A percentile compares a stretch with the other conserved stretches of the same genome.
These are phyloP conservation scores for Erethizon dorsatum DNA, from an alignment of 2,797 vertebrate genomes.

Conservation along the genomic window DNA sequence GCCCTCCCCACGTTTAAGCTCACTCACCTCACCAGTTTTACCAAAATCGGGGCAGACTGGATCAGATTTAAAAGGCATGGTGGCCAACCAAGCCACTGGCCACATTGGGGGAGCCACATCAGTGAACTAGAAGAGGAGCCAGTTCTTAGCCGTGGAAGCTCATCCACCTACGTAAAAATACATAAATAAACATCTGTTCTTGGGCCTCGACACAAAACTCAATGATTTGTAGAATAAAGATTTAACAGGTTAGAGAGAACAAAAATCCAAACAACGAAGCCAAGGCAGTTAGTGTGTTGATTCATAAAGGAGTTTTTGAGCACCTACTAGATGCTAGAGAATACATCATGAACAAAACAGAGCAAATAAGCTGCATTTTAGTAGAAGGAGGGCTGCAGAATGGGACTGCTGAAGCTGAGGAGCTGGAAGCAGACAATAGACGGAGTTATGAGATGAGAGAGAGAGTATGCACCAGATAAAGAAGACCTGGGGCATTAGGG, in stretches of 20 bases:
- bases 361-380: background rate
- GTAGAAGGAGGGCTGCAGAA: background rate
- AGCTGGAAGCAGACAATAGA: background rate
- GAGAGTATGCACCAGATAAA: background rate
- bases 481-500: background rate
- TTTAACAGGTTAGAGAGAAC: background rate
- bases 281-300: background rate
- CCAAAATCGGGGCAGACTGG: background rate
- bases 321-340: background rate
- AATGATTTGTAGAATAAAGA: slow-evolving; percentile 47
- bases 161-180: background rate
- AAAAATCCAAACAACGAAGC: slow-evolving; percentile 44
- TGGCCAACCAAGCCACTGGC: background rate
- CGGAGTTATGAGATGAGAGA: background rate
- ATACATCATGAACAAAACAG: background rate
- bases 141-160: background rate
- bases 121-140: background rate
- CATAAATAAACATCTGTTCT: background rate
- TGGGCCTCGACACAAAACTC: background rate
- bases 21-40: background rate
- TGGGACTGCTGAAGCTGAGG: background rate
- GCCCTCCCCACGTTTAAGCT: background rate
- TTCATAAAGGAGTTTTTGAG: slow-evolving; percentile 22
- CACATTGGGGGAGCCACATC: background rate
- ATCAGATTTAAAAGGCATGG: background rate